These are phyloP conservation scores for Zaprionus ornatus DNA, from an alignment of 1,140 invertebrate genomes.

Conservation along the genomic window DNA sequence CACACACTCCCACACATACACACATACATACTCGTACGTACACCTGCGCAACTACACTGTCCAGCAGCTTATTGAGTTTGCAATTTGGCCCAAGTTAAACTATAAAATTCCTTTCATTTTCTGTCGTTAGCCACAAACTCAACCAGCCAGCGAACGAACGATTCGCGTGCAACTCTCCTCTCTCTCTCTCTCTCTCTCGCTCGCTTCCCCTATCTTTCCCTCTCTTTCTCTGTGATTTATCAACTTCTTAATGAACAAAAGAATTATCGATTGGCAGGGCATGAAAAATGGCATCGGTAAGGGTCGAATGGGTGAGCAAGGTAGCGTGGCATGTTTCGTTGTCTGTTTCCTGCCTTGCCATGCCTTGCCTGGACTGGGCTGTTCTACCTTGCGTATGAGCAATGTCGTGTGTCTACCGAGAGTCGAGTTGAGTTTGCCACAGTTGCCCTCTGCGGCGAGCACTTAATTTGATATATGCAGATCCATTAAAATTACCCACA, in stretches of 20 bases:
- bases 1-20: background rate
- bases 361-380: background rate
- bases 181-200: conserved; percentile 3
- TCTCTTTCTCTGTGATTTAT: conserved; percentile 62
- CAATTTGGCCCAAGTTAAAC: conserved; percentile 43
- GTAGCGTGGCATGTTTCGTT: background rate
- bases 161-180: background rate
- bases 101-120: conserved; percentile 51
- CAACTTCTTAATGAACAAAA: conserved; percentile 80
- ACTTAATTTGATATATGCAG: conserved; percentile 73
- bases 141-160: background rate
- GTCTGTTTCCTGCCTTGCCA: background rate
- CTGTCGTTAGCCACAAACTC: conserved; percentile 11
- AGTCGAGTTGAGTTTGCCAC: background rate
- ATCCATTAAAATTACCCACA: conserved; percentile 61
- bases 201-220: background rate
- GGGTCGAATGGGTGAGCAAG: background rate
- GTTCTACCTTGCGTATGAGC: conserved; percentile 55
- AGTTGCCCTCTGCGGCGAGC: conserved; percentile 23
- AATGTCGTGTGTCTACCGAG: conserved; percentile 33
- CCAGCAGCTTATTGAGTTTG: conserved; percentile 40
- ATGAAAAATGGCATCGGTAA: conserved; percentile 58
- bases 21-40: conserved; percentile 1
- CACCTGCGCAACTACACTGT: conserved; percentile 7
- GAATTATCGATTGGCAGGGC: conserved; percentile 72